A percentile compares a stretch with the other conserved stretches of the same genome.
These are phyloP conservation scores for Budorcas taxicolor DNA, from an alignment of 2,113 vertebrate genomes.

Conservation along the genomic window DNA sequence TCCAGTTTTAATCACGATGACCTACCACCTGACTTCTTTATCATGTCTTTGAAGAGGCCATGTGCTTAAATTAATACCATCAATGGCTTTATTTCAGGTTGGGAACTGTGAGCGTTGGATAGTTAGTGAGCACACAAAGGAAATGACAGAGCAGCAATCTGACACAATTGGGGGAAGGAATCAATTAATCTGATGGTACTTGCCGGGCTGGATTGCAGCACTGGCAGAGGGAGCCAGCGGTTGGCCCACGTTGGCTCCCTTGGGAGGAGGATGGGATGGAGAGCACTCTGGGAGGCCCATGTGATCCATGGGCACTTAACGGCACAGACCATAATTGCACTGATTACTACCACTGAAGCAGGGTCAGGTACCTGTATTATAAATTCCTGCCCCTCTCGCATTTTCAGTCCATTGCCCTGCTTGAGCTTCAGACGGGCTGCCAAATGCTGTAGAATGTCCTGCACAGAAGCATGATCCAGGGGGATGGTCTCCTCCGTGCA, in stretches of 20 bases:
- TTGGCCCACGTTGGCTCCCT: conserved; percentile 11
- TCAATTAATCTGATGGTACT: conserved; percentile 61
- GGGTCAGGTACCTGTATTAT: conserved; percentile 25
- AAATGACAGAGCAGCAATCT: background rate
- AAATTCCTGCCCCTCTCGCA: background rate
- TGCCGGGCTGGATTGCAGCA: background rate
- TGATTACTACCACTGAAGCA: background rate
- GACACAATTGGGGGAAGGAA: conserved; percentile 29
- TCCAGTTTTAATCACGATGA: background rate
- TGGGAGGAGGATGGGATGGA: background rate
- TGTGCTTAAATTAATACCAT: background rate
- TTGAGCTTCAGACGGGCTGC: background rate
- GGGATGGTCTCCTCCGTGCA: background rate
- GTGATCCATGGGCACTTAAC: background rate
- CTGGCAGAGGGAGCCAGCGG: background rate
- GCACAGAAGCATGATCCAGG: background rate
- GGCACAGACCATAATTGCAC: conserved; percentile 36
- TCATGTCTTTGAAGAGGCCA: background rate
- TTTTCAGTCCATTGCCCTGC: conserved; percentile 18
- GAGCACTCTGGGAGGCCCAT: background rate
- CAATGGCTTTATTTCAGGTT: background rate
- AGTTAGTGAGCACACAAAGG: background rate
- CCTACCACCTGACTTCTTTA: fast-evolving
- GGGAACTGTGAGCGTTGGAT: background rate
- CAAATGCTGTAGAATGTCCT: background rate